phyloP scores from a whole-genome alignment of 2,113 vertebrate species.

The Gila orcuttii region DNA sequence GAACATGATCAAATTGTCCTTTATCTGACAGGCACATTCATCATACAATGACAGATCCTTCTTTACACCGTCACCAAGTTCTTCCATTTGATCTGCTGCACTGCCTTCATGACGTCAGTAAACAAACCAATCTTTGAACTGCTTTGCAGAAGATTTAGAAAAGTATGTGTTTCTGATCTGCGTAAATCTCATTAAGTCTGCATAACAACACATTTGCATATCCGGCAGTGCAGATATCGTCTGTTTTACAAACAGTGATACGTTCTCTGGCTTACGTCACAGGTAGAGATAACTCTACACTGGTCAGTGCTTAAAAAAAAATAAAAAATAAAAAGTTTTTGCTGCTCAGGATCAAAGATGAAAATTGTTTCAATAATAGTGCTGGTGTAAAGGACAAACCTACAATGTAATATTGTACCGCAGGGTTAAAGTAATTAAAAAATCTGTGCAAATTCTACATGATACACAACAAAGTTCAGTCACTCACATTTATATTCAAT shows the following conservation, averaged over 20 bases:
- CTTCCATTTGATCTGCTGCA: conserved; percentile 63
- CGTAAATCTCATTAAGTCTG: not conserved
- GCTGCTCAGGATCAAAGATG: not conserved
- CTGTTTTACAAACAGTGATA: conserved; percentile 10
- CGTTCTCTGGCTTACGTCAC: not conserved
- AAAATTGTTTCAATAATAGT: not conserved
- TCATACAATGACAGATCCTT: conserved; percentile 65
- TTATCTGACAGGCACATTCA: conserved; percentile 76
- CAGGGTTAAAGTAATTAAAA: not conserved
- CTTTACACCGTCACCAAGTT: conserved; percentile 52
- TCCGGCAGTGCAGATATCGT: conserved; percentile 12
- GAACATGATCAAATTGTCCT: conserved; percentile 73
- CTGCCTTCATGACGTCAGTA: conserved; percentile 58
- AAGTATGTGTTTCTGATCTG: not conserved
- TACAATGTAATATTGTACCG: not conserved
- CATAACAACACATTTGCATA: conserved; percentile 4
- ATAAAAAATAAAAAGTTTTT: no score
- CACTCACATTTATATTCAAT: conserved; percentile 53
- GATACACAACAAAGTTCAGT: conserved; percentile 59
- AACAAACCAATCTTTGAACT: conserved; percentile 50
- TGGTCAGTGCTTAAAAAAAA: not conserved
- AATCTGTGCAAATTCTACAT: not conserved
- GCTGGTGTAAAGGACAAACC: not conserved
- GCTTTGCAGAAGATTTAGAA: conserved; percentile 19
- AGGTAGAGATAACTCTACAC: not conserved